phyloP scores from a whole-genome alignment of 2,113 vertebrate genomes.

The Anguilla rostrata region DNA sequence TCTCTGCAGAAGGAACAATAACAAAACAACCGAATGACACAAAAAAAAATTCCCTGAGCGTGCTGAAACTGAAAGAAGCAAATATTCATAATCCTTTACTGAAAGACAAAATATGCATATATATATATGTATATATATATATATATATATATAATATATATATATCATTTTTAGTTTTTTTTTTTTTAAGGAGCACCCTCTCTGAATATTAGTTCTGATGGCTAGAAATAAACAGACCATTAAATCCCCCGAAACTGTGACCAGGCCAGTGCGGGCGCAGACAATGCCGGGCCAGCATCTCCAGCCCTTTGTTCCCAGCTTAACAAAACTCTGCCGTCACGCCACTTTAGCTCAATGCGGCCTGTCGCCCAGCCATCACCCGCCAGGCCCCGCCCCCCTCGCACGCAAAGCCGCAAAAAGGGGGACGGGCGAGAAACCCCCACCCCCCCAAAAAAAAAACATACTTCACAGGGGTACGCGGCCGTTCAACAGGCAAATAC shows the following conservation, averaged over 20 bases:
- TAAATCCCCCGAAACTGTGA: slow-evolving; percentile 92
- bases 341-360: slow-evolving; percentile 85
- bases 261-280: slow-evolving; percentile 80
- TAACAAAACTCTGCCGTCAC: slow-evolving; percentile 90
- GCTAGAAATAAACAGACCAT: slow-evolving; percentile 95
- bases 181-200: slow-evolving; percentile 69
- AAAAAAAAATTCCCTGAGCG: background rate
- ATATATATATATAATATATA: slow-evolving; percentile 52
- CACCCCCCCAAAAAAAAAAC: slow-evolving; percentile 70
- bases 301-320: slow-evolving; percentile 81
- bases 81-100: slow-evolving; percentile 16
- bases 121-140: slow-evolving; percentile 36
- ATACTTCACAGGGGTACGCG: slow-evolving; percentile 70
- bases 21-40: background rate
- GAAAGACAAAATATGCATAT: slow-evolving; percentile 67
- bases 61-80: background rate
- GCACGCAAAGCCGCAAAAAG: slow-evolving; percentile 67
- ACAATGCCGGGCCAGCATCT: slow-evolving; percentile 78
- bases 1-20: background rate
- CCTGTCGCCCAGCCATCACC: slow-evolving; percentile 83
- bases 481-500: slow-evolving; percentile 29
- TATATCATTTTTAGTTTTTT: background rate
- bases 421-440: slow-evolving; percentile 32
- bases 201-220: slow-evolving; percentile 84
- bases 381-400: slow-evolving; percentile 81